phyloP scores from a whole-genome alignment of 2,797 vertebrate genomes.

The Platyrinchus mystaceus region DNA sequence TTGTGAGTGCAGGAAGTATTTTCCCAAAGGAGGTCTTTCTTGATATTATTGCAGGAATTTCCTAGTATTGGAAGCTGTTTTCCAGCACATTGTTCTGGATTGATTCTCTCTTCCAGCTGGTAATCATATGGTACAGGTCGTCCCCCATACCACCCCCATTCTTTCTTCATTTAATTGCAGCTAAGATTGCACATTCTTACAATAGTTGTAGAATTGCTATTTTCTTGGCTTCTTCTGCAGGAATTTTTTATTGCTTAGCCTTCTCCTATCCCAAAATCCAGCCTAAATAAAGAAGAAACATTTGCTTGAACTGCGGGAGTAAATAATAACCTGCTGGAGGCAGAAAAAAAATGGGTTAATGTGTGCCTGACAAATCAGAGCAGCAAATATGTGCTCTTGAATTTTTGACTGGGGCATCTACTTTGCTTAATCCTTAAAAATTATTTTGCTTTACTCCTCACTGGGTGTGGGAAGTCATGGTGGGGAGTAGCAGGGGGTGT shows the following conservation, averaged over 20 bases:
- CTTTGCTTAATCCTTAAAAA: neutral
- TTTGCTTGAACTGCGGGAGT: neutral
- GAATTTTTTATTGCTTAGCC: neutral
- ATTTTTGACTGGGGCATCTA: neutral
- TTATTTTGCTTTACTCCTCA: neutral
- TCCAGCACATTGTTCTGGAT: neutral
- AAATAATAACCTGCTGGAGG: neutral
- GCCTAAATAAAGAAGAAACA: neutral
- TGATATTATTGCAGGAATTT: neutral
- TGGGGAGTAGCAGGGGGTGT: neutral
- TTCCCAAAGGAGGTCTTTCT: neutral
- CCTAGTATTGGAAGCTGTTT: neutral
- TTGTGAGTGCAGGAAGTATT: neutral
- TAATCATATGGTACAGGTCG: neutral
- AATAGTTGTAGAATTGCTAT: neutral
- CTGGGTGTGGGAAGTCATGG: neutral
- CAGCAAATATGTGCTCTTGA: neutral
- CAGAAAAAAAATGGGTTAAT: neutral
- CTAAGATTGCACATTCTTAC: neutral
- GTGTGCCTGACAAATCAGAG: neutral
- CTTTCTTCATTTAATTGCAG: conserved; percentile 14
- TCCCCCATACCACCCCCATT: fast-evolving
- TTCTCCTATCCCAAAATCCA: neutral
- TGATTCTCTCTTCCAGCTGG: neutral
- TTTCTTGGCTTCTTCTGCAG: neutral